Conservation (phyloP, 2,888 invertebrate genomes). For the Strigamia maritima region DNA sequence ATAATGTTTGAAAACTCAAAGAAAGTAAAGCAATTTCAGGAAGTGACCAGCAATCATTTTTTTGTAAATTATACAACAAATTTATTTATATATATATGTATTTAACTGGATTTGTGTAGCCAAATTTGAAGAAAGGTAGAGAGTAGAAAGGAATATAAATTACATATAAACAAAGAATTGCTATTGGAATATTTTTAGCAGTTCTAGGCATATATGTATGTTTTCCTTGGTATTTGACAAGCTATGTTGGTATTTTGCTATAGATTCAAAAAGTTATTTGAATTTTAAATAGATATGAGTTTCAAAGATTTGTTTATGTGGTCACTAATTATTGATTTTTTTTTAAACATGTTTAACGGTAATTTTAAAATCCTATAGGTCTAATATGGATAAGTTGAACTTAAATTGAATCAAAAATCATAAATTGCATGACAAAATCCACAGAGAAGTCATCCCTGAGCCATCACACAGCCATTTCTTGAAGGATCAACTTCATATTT, state of each 20-base stretch:
- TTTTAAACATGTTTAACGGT: neutral
- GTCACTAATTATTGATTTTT: neutral
- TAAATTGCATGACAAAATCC: neutral
- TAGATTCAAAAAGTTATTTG: neutral
- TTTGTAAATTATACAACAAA: neutral
- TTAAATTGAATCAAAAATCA: neutral
- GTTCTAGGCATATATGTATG: neutral
- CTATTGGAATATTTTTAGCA: neutral
- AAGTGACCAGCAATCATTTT: neutral
- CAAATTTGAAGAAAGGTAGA: no score
- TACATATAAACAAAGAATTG: neutral
- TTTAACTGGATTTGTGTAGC: no score
- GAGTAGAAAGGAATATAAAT: neutral
- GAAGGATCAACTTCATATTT: neutral
- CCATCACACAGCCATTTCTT: neutral
- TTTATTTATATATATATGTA: neutral
- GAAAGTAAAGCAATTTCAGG: neutral
- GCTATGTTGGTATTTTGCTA: neutral
- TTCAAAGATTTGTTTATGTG: neutral
- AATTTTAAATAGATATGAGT: slow-evolving; percentile 6
- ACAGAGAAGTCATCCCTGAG: neutral
- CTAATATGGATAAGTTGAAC: neutral
- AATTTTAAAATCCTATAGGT: slow-evolving; percentile 14
- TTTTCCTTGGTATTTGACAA: neutral
- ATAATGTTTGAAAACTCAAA: neutral